phyloP scores from a whole-genome alignment of 2,797 vertebrate genomes.

The Microctenopoma steveboyesi region DNA sequence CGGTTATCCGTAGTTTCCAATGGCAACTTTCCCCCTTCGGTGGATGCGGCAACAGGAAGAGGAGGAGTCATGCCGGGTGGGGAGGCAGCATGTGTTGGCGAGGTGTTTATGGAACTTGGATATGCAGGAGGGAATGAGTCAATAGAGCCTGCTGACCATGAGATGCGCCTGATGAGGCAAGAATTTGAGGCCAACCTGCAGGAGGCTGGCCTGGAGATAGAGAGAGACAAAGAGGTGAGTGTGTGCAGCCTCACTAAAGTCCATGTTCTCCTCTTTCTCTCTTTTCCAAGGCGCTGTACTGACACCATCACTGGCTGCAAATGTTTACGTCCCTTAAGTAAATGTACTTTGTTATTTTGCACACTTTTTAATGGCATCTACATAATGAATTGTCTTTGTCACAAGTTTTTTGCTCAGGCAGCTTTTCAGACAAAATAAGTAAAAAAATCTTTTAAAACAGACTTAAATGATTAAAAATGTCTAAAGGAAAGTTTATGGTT shows the following conservation, averaged over 20 bases:
- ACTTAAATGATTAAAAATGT: background rate
- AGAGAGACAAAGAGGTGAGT: conserved; percentile 92
- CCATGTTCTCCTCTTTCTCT: background rate
- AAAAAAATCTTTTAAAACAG: no score
- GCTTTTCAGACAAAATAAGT: no score
- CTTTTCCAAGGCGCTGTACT: background rate
- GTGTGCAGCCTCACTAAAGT: background rate
- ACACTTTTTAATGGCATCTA: no score
- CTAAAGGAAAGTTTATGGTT: background rate
- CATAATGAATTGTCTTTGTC: no score
- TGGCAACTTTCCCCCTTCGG: conserved; percentile 80
- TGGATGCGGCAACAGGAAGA: conserved; percentile 41
- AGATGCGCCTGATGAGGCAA: conserved; percentile 88
- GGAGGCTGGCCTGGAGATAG: conserved; percentile 93
- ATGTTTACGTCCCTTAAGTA: background rate
- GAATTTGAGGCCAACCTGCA: conserved; percentile 91
- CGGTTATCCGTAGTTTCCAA: conserved; percentile 86
- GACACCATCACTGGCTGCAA: background rate
- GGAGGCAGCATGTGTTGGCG: conserved; percentile 52
- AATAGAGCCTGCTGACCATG: conserved; percentile 86
- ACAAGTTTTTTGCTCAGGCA: no score
- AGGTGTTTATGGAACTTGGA: conserved; percentile 74
- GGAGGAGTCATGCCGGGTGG: conserved; percentile 34
- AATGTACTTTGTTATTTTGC: no score
- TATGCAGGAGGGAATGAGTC: conserved; percentile 74